Evolutionary conservation across 2,113 vertebrate species (phyloP).

Genomic region (Pseudopipra pipra): DNA sequence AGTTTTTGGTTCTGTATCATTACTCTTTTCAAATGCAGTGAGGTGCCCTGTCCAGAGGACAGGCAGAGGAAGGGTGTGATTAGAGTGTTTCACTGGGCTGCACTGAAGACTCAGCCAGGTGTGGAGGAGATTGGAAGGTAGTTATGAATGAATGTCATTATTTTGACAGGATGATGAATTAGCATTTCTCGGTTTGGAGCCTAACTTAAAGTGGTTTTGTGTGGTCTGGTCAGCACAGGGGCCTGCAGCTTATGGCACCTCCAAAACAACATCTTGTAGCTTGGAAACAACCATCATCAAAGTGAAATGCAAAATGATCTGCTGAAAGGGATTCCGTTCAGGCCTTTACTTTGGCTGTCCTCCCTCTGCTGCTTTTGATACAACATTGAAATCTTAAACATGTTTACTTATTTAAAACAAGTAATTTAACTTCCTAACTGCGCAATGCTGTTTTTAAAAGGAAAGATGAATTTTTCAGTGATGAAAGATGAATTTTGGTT

Average conservation of each 20-base stretch:
- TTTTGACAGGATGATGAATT: slow-evolving; percentile 88
- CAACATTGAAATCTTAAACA: not conserved
- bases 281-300: not conserved
- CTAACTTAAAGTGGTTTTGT: slow-evolving; percentile 74
- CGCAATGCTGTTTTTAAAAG: not conserved
- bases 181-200: slow-evolving; percentile 40
- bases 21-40: slow-evolving; percentile 1
- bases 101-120: slow-evolving; percentile 75
- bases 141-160: slow-evolving; percentile 87
- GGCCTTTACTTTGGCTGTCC: not conserved
- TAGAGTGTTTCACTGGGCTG: slow-evolving; percentile 65
- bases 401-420: not conserved
- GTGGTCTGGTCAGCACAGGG: slow-evolving; percentile 76
- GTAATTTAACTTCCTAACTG: not conserved
- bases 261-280: not conserved
- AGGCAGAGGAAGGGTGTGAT: slow-evolving; percentile 56
- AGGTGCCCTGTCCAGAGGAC: slow-evolving; percentile 24
- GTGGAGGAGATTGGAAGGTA: slow-evolving; percentile 79
- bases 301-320: not conserved
- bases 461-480: not conserved
- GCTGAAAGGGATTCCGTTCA: not conserved
- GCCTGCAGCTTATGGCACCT: slow-evolving; percentile 56
- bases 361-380: not conserved
- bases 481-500: too few relatives aligned
- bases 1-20: slow-evolving; percentile 13